Base-by-base conservation (phyloP, 2,113 vertebrate genomes). In the Otocyon megalotis region DNA sequence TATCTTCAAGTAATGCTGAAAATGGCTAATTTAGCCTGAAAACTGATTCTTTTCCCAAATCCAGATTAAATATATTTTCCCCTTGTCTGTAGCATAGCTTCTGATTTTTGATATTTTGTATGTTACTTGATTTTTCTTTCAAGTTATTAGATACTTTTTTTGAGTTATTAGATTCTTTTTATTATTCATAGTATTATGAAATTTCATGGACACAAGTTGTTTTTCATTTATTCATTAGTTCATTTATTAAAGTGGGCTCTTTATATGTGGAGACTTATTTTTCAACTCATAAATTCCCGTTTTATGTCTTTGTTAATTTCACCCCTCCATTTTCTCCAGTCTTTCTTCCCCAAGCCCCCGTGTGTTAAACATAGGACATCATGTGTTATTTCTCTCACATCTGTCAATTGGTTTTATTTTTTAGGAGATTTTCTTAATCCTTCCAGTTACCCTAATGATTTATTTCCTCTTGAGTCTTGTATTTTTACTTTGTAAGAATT, bases 401-500 rank as follows among this genome's bases (percentile, higher is more conserved):
- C 54, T 71, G 35, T 58, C n/a, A 12, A 22, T 53, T 22, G 11
- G 19, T 63, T 91, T 62, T 83, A 35, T 35, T 54, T 50, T 54
- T 77, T 82, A 76, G 24, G 7, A 37, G 17, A 67, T 63, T 58
- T 94, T 22, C 82, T 88, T 83, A 22, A 65, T 30, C 26, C 19
- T 63, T 88, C 30, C 32, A 37, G 4, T 79, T 35, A 65, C 24
- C 12, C 56, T 56, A 56, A 11, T 63, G 56, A 63, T 37, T 63
- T 54, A 48, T 82, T 82, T 90, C 17, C 50, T 71, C 62, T 84
- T 92, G 67, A 35, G 28, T 13, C 17, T 81, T 54, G 56, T 56
- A 67, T 77, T 93, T 83, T 76, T 87, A 90, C 83, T 86, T 63
- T 90, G 37, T 91, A 54, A 93, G 43, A 50, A 14, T 7, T 10